Evolutionary conservation across 2,113 vertebrate species (phyloP), one percentile per base, ranked within the genome.

Genomic region (Galemys pyrenaicus): DNA sequence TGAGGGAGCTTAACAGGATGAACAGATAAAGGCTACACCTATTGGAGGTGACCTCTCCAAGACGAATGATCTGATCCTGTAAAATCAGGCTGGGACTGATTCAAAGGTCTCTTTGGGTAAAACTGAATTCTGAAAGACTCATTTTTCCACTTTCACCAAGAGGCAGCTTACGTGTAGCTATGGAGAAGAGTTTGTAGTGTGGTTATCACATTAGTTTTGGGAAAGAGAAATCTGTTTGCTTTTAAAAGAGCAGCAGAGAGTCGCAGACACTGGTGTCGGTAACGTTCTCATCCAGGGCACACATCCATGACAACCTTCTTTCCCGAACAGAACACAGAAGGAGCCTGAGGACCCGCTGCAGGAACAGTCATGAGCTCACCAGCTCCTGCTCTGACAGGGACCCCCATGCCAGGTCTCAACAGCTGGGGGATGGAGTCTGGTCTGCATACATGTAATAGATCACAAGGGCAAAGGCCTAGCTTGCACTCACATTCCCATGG

Each of bases 121-220:
- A 85, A 86, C 82, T n/a, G 16, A 80, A 87, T 91, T 81, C 68
- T 65, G 6, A 94, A 82, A 95, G 80, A 58, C 37, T 95, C 82
- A 20, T 71, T 90, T 93, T 77, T 80, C 51, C 37, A 15, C 54
- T 86, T 95, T 67, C 3, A 68, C 78, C 44, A 46, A 60, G 62
- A 79, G 39, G 44, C 1, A 0, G 81, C 17, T 81, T 58, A 85
- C 78, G 77, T n/a, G n/a, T 30, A 68, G 78, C 62, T 68, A 24
- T 41, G 68, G 37, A 75, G 46, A 65, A 82, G 56, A 46, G 64
- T 70, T 17, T 58, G 22, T 65, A 58, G 62, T 13, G 9, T 11
- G 73, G 35, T 80, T 67, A 82, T 35, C 68, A 9, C 49, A 49
- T 92, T 92, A 30, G 16, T 58, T 44, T 16, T 64, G 77, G 73